Percentiles rank a stretch among this genome's conserved stretches.
Evolutionary conservation across 2,113 vertebrate genomes (phyloP).

Genomic region (Dipodomys merriami): DNA sequence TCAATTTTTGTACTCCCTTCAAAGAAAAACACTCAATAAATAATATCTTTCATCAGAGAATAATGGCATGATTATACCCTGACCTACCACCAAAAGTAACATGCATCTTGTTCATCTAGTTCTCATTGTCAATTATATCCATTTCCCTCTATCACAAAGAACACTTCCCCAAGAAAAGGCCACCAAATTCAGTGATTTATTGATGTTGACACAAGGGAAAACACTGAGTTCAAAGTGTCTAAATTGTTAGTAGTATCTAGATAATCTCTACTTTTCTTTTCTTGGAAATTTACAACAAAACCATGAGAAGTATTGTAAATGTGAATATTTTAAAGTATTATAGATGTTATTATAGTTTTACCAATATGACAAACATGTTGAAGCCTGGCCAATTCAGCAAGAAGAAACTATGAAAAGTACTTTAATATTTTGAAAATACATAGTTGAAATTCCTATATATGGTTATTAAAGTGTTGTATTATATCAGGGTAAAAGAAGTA

Average conservation of each 20-base stretch:
- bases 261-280: background rate
- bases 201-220: constrained; percentile 13
- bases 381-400: background rate
- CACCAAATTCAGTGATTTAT: background rate
- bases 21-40: constrained; percentile 49
- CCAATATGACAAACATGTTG: background rate
- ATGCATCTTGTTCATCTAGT: background rate
- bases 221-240: constrained; percentile 22
- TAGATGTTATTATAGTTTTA: constrained; percentile 5
- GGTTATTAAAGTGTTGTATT: background rate
- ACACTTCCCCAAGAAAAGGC: background rate
- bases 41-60: constrained; percentile 24
- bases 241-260: constrained; percentile 11
- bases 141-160: background rate
- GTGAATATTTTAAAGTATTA: constrained; percentile 32
- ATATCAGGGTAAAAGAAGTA: background rate
- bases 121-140: background rate
- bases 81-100: background rate
- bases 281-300: constrained; percentile 22
- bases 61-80: background rate
- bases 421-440: background rate
- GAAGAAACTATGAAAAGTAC: constrained; percentile 24
- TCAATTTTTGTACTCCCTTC: constrained; percentile 31
- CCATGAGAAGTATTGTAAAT: constrained; percentile 25
- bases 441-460: background rate